Evolutionary conservation across 1,140 invertebrate species (phyloP).

Genomic region (Polypedilum pembai): DNA sequence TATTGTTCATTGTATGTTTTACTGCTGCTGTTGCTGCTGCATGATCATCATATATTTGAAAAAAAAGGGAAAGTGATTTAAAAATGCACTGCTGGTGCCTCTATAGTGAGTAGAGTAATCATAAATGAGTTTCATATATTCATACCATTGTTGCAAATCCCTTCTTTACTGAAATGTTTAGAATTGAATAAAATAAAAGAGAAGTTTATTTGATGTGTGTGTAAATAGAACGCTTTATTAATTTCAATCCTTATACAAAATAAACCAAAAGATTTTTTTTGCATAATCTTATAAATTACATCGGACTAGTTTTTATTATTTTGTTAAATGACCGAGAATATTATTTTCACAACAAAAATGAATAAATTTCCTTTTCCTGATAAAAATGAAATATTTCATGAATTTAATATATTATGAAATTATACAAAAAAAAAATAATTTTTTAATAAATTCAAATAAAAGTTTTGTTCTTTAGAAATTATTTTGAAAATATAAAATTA

Average conservation of each 20-base stretch:
- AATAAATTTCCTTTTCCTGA: no score
- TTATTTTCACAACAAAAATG: no score
- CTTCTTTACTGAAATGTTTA: background rate
- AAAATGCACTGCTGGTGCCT: constrained; percentile 8
- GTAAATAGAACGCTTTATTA: constrained; percentile 19
- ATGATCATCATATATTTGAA: background rate
- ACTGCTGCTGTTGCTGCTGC: background rate
- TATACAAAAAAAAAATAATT: no score
- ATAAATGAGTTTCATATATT: constrained; percentile 8
- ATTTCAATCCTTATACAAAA: constrained; percentile 5
- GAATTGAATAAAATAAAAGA: background rate
- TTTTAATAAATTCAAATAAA: no score
- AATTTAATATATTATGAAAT: no score
- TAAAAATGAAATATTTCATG: no score
- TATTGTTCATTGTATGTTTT: background rate
- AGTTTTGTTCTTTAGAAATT: no score
- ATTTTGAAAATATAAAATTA: no score
- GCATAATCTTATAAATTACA: background rate
- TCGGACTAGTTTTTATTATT: background rate
- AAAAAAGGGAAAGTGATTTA: constrained; percentile 9
- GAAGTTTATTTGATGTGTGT: background rate
- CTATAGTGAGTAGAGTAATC: background rate
- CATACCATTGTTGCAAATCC: constrained; percentile 2
- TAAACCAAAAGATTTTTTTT: constrained; percentile 7
- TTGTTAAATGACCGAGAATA: no score